Evolutionary conservation across 2,113 vertebrate species (phyloP).

Genomic region (Syngnathus scovelli): DNA sequence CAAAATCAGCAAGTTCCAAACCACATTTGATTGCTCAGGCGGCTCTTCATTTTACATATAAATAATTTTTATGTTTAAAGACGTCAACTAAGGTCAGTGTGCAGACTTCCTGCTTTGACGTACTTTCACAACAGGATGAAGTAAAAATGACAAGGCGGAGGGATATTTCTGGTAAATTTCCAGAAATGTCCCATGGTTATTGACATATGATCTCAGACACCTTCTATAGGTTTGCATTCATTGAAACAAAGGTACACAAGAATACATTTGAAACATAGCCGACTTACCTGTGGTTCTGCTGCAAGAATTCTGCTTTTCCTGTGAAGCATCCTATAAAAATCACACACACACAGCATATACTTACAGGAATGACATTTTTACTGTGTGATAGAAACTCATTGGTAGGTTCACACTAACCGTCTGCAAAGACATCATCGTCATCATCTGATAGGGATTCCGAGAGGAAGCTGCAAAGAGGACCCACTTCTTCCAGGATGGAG

Average conservation of each 20-base stretch:
- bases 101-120: background rate
- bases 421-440: conserved; percentile 74
- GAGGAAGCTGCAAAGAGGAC: conserved; percentile 25
- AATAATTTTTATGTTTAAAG: background rate
- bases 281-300: conserved; percentile 74
- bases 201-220: conserved; percentile 42
- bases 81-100: background rate
- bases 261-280: conserved; percentile 3
- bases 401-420: conserved; percentile 59
- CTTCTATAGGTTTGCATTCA: conserved; percentile 51
- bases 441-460: conserved; percentile 28
- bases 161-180: background rate
- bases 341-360: conserved; percentile 8
- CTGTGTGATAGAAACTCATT: background rate
- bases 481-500: conserved; percentile 62
- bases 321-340: conserved; percentile 68
- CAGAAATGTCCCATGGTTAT: background rate
- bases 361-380: background rate
- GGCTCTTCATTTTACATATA: background rate
- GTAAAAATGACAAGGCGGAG: background rate
- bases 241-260: conserved; percentile 14
- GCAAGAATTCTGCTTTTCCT: conserved; percentile 76
- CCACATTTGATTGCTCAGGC: background rate
- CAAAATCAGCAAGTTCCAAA: background rate
- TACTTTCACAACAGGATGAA: background rate